Conservation (phyloP, 1,140 invertebrate species). For the Drosophila cardini region DNA sequence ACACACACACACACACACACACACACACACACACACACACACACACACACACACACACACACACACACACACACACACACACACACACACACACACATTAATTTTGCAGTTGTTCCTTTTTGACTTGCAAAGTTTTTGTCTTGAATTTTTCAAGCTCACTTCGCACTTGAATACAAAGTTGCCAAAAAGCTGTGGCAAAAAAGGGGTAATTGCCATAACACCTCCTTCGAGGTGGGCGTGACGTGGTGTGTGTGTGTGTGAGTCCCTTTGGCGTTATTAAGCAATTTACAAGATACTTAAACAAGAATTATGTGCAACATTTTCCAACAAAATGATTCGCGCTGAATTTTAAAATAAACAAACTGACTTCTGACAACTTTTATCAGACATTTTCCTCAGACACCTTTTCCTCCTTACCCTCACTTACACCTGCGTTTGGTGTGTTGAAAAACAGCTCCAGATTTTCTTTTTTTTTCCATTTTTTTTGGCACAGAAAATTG, state of each 20-base stretch:
- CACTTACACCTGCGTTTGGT: not conserved
- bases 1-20: not conserved
- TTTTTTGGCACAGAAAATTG: slow-evolving; percentile 49
- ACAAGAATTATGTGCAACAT: slow-evolving; percentile 84
- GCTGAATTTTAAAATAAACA: slow-evolving; percentile 83
- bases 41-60: not conserved
- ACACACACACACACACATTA: slow-evolving; percentile 48
- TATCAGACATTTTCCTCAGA: not conserved
- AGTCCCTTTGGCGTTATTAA: slow-evolving; percentile 83
- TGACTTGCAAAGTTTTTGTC: slow-evolving; percentile 59
- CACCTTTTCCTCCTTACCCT: too few relatives aligned
- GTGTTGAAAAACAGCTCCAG: slow-evolving; percentile 27
- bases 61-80: too few relatives aligned
- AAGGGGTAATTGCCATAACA: slow-evolving; percentile 5
- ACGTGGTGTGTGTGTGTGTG: slow-evolving; percentile 27
- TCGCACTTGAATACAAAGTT: slow-evolving; percentile 80
- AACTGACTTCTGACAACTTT: slow-evolving; percentile 76
- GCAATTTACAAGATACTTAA: slow-evolving; percentile 84
- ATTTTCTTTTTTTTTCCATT: not conserved
- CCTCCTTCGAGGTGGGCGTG: not conserved
- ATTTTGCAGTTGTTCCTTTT: slow-evolving; percentile 66
- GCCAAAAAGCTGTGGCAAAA: slow-evolving; percentile 14
- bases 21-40: not conserved
- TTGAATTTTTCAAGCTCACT: slow-evolving; percentile 68
- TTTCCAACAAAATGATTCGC: slow-evolving; percentile 82